Conservation (phyloP, 2,113 vertebrate species). For the Tringa solitaria region DNA sequence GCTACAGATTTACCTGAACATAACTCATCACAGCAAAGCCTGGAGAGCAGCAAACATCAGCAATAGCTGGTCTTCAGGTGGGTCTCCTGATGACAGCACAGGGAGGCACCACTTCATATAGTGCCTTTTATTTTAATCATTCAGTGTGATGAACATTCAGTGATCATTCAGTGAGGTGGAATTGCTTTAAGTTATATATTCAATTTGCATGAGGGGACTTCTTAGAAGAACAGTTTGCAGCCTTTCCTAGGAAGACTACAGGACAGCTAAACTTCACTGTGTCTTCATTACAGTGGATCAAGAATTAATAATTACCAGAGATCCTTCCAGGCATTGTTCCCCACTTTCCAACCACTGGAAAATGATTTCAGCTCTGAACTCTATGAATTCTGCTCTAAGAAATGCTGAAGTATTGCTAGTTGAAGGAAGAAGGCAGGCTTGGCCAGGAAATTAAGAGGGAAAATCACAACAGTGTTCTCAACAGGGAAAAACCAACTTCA, state of each 20-base stretch:
- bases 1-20: background rate
- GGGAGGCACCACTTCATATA: rapidly evolving
- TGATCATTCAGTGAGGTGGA: background rate
- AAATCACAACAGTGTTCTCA: background rate
- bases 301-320: background rate
- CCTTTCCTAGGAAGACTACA: background rate
- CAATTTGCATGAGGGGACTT: background rate
- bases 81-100: background rate
- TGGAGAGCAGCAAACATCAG: background rate
- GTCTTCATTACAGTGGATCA: background rate
- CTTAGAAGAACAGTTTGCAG: background rate
- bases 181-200: background rate
- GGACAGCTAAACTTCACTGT: background rate
- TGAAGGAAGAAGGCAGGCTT: background rate
- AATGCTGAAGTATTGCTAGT: background rate
- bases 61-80: background rate
- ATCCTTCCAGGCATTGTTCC: background rate
- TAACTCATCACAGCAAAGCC: background rate
- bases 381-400: background rate
- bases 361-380: background rate
- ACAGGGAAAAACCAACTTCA: background rate
- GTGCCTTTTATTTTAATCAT: background rate
- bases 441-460: background rate
- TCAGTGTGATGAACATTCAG: too few relatives aligned
- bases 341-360: background rate